These are phyloP conservation scores for Monarcha castaneiventris DNA, from an alignment of 2,113 vertebrate genomes.

Conservation along the genomic window DNA sequence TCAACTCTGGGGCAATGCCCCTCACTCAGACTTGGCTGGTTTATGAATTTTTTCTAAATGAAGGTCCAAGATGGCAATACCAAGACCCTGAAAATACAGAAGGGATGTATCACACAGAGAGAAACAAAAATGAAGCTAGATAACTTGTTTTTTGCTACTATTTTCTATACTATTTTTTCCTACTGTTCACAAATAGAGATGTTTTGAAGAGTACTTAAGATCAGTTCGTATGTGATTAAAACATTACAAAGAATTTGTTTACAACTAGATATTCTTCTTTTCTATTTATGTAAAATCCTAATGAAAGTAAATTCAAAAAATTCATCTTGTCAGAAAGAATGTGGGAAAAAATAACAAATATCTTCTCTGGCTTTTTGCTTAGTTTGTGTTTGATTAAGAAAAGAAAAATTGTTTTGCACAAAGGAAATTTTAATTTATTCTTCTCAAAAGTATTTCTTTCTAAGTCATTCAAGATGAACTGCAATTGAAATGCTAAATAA, in stretches of 20 bases:
- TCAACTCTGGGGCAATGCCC: not conserved
- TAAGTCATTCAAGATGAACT: not conserved
- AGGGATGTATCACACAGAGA: not conserved
- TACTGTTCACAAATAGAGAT: not conserved
- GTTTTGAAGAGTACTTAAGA: not conserved
- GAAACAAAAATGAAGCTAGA: not conserved
- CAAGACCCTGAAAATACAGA: not conserved
- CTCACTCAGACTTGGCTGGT: not conserved
- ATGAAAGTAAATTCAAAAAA: not conserved
- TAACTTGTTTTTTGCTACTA: not conserved
- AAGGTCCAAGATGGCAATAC: not conserved
- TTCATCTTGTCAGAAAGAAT: not conserved
- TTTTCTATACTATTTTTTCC: not conserved
- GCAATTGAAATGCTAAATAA: not conserved
- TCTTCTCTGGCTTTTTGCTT: not conserved
- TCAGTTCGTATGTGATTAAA: not conserved
- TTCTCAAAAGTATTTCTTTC: slow-evolving; percentile 4
- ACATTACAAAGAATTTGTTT: not conserved
- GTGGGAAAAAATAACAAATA: not conserved
- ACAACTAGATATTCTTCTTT: not conserved
- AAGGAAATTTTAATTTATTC: not conserved
- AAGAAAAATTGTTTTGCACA: not conserved
- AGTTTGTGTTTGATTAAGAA: not conserved
- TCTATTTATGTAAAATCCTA: not conserved
- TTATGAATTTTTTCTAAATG: not conserved